Base-by-base conservation (phyloP, 2,888 invertebrate genomes). In the Ochropacha duplaris region DNA sequence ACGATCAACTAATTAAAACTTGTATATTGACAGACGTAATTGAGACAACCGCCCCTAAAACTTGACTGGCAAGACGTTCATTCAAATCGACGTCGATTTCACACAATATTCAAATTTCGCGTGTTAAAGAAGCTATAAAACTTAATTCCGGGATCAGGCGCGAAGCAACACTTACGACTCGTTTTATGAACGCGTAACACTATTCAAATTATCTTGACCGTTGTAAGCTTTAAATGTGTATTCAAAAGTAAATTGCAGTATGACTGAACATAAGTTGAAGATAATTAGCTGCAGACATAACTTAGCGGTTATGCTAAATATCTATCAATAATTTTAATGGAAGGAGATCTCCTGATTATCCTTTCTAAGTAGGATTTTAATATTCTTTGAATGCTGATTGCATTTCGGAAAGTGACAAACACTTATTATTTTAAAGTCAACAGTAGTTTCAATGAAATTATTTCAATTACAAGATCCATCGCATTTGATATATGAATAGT, bases 81-180 rank as follows among this genome's bases (percentile, higher is more conserved):
- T 74, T 72, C 69, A 76, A 65, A 67, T 62, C 60, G 57, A 49
- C 55, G 61, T 75, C 55, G 61, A 76, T 76, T 81, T 78, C 74
- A 65, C 76, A 75, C 72, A 78, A 78, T 76, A 82, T 83, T 83
- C 72, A 79, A 84, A 84, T 80, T 82, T 78, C 61, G 77, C 78
- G 79, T 79, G 78, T 72, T 80, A 80, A 83, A 83, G 81, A 69
- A 80, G 84, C 80, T 74, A 82, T 87, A 83, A 86, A 83, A 69
- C 58, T 70, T 72, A 77, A 79, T 79, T 79, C 84, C 72, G 65
- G 65, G 81, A 77, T 80, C 75, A 68, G 59, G 75, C 84, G 79
- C 83, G 86, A 78, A 81, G 76, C 66, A 71, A 76, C 79, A 75
- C 81, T 79, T 80, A 77, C 73, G 77, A 71, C 69, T 61, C 55